These are phyloP conservation scores for Mixornis gularis DNA, from an alignment of 2,113 vertebrate species.

Conservation along the genomic window DNA sequence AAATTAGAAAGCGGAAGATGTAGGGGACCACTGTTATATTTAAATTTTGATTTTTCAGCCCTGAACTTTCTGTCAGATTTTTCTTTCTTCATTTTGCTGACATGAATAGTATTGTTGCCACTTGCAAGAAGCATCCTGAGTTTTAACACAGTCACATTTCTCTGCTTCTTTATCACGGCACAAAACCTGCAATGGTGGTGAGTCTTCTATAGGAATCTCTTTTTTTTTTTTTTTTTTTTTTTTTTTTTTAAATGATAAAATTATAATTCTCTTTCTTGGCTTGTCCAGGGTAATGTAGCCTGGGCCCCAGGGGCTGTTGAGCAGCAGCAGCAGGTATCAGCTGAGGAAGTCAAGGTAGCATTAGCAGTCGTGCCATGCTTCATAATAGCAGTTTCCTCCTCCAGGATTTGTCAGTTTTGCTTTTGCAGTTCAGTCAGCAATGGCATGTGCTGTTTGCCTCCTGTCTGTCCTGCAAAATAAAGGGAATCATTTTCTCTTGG, in stretches of 20 bases:
- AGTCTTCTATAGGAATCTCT: neutral
- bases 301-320: constrained; percentile 2
- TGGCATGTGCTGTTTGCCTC: constrained; percentile 58
- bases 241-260: constrained; percentile 9
- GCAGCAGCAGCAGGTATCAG: constrained; percentile 1
- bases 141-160: neutral
- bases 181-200: neutral
- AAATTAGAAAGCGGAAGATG: neutral
- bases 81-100: neutral
- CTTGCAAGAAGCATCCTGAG: neutral
- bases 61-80: neutral
- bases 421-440: constrained; percentile 64
- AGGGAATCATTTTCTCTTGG: constrained; percentile 61
- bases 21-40: neutral
- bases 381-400: constrained; percentile 40
- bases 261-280: constrained; percentile 5
- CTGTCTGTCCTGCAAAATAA: constrained; percentile 63
- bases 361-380: constrained; percentile 20
- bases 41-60: neutral
- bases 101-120: neutral
- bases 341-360: constrained; percentile 1
- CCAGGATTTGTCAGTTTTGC: constrained; percentile 69
- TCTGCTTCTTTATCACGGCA: neutral
- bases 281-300: constrained; percentile 37
- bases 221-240: neutral